Conservation (phyloP, 1,140 invertebrate genomes). For the Drosophila punjabiensis region DNA sequence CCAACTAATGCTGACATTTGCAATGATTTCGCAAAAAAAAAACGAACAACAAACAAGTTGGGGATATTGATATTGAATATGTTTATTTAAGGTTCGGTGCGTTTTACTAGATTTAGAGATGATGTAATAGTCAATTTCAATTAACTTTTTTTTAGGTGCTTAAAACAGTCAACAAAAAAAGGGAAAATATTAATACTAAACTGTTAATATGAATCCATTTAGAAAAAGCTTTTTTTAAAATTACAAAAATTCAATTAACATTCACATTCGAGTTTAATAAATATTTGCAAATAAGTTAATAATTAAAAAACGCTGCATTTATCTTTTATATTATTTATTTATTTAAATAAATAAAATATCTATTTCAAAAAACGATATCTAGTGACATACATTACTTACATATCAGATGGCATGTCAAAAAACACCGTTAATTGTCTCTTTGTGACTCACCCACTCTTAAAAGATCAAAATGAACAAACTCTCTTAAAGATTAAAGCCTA, state of each 20-base stretch:
- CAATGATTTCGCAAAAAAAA: slow-evolving; percentile 37
- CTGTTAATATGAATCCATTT: neutral
- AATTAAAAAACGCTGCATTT: too few species aligned
- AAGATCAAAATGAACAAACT: neutral
- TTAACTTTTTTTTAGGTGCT: neutral
- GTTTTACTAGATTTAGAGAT: slow-evolving; percentile 11
- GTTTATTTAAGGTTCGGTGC: slow-evolving; percentile 2
- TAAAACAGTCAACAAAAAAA: neutral
- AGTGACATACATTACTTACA: neutral
- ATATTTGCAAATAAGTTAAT: too few species aligned
- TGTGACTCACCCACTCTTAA: slow-evolving; percentile 1
- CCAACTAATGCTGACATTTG: slow-evolving; percentile 55
- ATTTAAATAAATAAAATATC: neutral
- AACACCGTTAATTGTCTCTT: slow-evolving; percentile 45
- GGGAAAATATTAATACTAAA: neutral
- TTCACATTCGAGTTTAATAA: too few species aligned
- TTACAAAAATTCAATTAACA: too few species aligned
- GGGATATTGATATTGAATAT: slow-evolving; percentile 17
- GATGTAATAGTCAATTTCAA: slow-evolving; percentile 12
- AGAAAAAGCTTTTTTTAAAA: too few species aligned
- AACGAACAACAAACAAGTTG: slow-evolving; percentile 17
- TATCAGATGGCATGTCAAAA: slow-evolving; percentile 17
- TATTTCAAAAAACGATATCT: neutral
- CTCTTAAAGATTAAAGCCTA: slow-evolving; percentile 12
- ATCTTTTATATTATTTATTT: too few species aligned